phyloP scores from a whole-genome alignment of 2,797 vertebrate species.

The Sternarchorhynchus goeldii region DNA sequence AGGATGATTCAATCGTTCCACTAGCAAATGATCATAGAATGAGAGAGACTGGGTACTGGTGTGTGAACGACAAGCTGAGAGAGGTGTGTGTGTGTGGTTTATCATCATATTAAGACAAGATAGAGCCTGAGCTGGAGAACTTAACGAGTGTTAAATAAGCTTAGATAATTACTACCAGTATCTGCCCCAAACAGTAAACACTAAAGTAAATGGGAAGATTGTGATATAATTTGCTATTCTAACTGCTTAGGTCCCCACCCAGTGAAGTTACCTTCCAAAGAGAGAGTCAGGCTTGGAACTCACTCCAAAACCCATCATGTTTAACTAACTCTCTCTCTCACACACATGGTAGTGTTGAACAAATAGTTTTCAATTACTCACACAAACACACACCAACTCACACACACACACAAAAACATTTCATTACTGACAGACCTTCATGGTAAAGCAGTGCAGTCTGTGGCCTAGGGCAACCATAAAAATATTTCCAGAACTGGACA shows the following conservation, averaged over 20 bases:
- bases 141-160: conserved; percentile 9
- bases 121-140: not conserved
- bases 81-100: not conserved
- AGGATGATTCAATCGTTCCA: conserved; percentile 40
- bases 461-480: conserved; percentile 4
- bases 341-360: conserved; percentile 36
- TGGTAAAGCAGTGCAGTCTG: not conserved
- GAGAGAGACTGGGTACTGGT: conserved; percentile 12
- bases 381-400: conserved; percentile 21
- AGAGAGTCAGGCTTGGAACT: conserved; percentile 35
- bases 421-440: conserved; percentile 30
- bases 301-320: conserved; percentile 25
- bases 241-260: conserved; percentile 43
- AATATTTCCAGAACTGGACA: not conserved
- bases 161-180: not conserved
- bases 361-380: conserved; percentile 32
- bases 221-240: conserved; percentile 47
- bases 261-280: conserved; percentile 43
- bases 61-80: conserved; percentile 31
- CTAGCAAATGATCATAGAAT: conserved; percentile 16
- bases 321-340: conserved; percentile 41
- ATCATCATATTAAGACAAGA: not conserved
- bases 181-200: not conserved
- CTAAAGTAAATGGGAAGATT: conserved; percentile 1
- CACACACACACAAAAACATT: conserved; percentile 33